Conservation (phyloP, 2,797 vertebrate genomes). For the Hapalemur alaotrensis region DNA sequence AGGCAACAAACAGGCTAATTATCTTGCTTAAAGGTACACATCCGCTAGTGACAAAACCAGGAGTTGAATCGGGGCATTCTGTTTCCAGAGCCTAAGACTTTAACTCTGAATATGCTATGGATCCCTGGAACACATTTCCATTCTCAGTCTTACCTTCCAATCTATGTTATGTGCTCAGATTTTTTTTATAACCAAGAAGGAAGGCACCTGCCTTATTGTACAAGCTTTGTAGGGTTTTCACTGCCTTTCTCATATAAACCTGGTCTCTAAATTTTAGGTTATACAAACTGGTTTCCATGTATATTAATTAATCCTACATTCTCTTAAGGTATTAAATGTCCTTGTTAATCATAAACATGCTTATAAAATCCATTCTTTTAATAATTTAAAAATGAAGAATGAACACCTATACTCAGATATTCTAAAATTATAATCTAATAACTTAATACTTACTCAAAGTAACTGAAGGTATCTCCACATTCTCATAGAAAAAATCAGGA, state of each 20-base stretch:
- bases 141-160: neutral
- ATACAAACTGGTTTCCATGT: neutral
- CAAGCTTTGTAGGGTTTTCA: neutral
- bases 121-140: neutral
- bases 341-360: neutral
- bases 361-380: slow-evolving; percentile 2
- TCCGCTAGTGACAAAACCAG: neutral
- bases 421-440: slow-evolving; percentile 40
- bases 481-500: slow-evolving; percentile 89
- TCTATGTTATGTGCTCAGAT: neutral
- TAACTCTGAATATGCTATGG: neutral
- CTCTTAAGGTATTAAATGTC: neutral
- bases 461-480: slow-evolving; percentile 85
- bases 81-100: neutral
- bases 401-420: neutral
- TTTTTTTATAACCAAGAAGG: neutral
- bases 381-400: slow-evolving; percentile 42
- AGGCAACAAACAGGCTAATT: neutral
- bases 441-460: slow-evolving; percentile 89
- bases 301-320: neutral
- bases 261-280: neutral
- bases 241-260: neutral
- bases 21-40: neutral
- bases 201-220: neutral
- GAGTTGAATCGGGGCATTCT: neutral